Evolutionary conservation across 2,797 vertebrate species (phyloP).

Genomic region (Cygnus olor): DNA sequence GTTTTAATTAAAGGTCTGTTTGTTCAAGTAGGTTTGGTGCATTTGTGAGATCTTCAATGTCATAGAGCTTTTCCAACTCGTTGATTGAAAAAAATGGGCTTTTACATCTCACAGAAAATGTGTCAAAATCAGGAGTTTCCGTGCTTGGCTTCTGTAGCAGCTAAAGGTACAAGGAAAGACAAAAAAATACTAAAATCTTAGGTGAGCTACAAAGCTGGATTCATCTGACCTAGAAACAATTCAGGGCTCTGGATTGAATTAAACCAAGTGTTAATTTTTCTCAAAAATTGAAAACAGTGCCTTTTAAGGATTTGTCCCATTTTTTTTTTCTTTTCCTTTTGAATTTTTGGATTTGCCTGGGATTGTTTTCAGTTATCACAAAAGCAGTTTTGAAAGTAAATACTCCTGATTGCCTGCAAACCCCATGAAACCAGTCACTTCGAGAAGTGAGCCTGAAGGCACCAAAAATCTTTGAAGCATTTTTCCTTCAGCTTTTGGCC

Average conservation of each 20-base stretch:
- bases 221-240: constrained; percentile 6
- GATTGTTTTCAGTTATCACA: background rate
- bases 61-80: background rate
- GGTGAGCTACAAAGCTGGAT: constrained; percentile 57
- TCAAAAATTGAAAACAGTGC: background rate
- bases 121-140: constrained; percentile 50
- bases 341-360: background rate
- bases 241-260: background rate
- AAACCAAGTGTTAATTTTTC: background rate
- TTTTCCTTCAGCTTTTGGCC: background rate
- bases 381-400: background rate
- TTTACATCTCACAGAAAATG: constrained; percentile 3
- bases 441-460: background rate
- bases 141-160: constrained; percentile 52
- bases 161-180: constrained; percentile 53
- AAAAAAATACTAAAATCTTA: constrained; percentile 53
- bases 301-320: background rate
- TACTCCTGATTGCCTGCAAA: background rate
- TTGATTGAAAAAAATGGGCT: background rate
- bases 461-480: background rate
- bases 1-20: background rate
- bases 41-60: constrained; percentile 60
- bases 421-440: background rate
- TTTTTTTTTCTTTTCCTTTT: rapidly evolving
- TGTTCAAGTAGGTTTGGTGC: constrained; percentile 66